Evolutionary conservation across 2,797 vertebrate genomes (phyloP).

Genomic region (Lacerta viridis): DNA sequence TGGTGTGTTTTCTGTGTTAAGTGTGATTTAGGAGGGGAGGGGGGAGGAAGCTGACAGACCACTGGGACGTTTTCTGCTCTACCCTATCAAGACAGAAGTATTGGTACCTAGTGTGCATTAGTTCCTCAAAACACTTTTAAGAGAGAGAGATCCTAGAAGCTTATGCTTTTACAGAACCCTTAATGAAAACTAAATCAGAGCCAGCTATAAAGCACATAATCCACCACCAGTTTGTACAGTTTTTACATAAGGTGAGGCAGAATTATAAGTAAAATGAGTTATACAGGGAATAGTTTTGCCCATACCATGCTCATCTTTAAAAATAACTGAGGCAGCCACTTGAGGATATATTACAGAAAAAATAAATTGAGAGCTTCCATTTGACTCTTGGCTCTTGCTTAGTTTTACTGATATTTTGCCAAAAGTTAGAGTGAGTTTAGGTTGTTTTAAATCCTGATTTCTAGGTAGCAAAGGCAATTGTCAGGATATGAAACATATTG

Average conservation of each 20-base stretch:
- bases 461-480: accelerated
- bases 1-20: neutral
- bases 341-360: neutral
- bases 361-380: accelerated
- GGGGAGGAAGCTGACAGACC: neutral
- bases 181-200: neutral
- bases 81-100: accelerated
- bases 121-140: accelerated
- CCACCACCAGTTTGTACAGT: neutral
- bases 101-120: too few species aligned
- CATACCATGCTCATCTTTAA: neutral
- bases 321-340: neutral
- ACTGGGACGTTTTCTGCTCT: neutral
- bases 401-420: neutral
- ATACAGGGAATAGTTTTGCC: neutral
- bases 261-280: neutral
- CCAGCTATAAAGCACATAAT: neutral
- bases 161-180: neutral
- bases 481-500: accelerated
- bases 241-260: neutral
- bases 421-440: neutral
- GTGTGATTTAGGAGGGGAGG: neutral
- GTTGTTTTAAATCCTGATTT: neutral
- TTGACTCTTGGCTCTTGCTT: neutral
- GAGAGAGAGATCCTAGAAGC: neutral